Evolutionary conservation across 2,888 invertebrate genomes (phyloP), one percentile per base, ranked within the genome.

Genomic region (Acanthopleura granulata): DNA sequence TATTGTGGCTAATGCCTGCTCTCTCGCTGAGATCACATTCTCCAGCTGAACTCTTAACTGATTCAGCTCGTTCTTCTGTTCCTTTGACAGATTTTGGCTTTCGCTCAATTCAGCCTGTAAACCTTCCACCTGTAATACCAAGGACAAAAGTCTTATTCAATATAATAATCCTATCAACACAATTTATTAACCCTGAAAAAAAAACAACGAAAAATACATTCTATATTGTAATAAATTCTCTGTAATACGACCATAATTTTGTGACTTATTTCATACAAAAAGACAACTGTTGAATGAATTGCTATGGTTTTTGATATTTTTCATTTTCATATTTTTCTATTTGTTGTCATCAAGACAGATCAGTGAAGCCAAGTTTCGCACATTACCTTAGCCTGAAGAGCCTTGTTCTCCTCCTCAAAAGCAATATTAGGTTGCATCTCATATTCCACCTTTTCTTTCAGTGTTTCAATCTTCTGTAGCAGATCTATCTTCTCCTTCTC

Each of bases 351-450:
- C n/a, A n/a, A n/a, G n/a, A n/a, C n/a, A n/a, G 4, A 40, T 40
- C 40, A 40, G 40, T 40, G 4, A 40, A 40, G 40, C 3, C 40
- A 40, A 9, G 9, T 3, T 40, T 6, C 40, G 9, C 40, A 6
- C 40, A 40, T 62, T 73, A 84, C 85, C 80, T 83, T 80, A 14
- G 62, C n/a, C 61, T 78, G 74, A 0, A 85, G 78, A 69, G 81
- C 81, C 50, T 83, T 80, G 62, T 81, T 82, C 72, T 85, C 84
- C 57, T 80, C 80, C 72, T 84, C 84, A 75, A 80, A 79, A 70
- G 80, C 81, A 61, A 81, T 74, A 25, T 80, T 79, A 12, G 82
- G 81, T 71, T 85, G 83, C 70, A 80, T 81, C 72, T 85, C 86
- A 75, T 81, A 77, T 62, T 84, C 84, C 12, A 85, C 74, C 66